Conservation (phyloP, 2,113 vertebrate species). For the Vimba vimba region DNA sequence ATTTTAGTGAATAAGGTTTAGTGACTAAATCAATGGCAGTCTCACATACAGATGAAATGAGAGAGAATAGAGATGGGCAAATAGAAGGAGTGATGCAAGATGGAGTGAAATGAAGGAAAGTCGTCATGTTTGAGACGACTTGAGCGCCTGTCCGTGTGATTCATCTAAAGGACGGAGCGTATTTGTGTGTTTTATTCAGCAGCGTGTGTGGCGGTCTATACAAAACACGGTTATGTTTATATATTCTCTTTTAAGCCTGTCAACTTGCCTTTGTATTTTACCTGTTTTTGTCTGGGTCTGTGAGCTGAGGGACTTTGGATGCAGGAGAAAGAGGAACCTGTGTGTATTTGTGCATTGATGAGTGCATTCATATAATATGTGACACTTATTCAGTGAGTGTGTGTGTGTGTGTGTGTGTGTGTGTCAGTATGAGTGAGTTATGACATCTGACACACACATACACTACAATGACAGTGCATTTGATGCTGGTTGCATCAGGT, state of each 20-base stretch:
- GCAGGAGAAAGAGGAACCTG: conserved; percentile 3
- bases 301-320: conserved; percentile 6
- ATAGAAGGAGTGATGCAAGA: conserved; percentile 33
- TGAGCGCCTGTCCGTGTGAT: not conserved
- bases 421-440: conserved; percentile 20
- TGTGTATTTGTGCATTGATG: conserved; percentile 2
- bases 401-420: not conserved
- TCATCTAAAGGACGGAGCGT: conserved; percentile 9
- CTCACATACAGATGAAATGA: conserved; percentile 19
- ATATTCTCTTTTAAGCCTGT: conserved; percentile 41
- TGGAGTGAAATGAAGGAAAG: conserved; percentile 24
- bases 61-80: not conserved
- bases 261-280: conserved; percentile 20
- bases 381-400: conserved; percentile 1
- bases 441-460: conserved; percentile 16
- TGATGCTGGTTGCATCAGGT: conserved; percentile 49
- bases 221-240: conserved; percentile 24
- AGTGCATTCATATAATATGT: not conserved
- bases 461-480: conserved; percentile 25
- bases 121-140: not conserved
- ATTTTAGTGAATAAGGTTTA: conserved; percentile 24
- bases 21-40: conserved; percentile 24
- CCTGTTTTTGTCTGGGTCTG: conserved; percentile 18
- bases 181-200: conserved; percentile 17
- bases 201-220: not conserved